Conservation (phyloP, 2,797 vertebrate genomes). For the Carduelis carduelis region DNA sequence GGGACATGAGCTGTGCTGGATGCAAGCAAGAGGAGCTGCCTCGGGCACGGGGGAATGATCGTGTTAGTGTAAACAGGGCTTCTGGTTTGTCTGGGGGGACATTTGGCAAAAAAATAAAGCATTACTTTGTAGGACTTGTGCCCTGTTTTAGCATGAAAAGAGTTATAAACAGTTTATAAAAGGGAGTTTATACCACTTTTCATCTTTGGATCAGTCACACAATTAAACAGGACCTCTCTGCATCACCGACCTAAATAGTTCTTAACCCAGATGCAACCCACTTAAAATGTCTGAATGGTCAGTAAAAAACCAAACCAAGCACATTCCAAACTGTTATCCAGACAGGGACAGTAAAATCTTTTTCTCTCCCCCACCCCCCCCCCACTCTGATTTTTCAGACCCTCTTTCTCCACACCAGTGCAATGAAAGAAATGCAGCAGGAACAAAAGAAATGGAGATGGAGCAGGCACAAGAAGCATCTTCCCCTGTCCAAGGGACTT, state of each 20-base stretch:
- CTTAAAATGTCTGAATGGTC: neutral
- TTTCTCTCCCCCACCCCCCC: neutral
- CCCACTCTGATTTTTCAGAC: neutral
- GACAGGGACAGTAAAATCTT: neutral
- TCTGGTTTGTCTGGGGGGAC: neutral
- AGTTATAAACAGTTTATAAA: neutral
- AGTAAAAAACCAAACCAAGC: neutral
- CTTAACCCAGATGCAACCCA: neutral
- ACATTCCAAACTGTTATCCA: rapidly evolving
- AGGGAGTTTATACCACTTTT: neutral
- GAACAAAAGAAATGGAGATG: neutral
- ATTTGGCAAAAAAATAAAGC: neutral
- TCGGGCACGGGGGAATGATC: neutral
- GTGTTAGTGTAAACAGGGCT: rapidly evolving
- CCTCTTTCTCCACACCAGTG: neutral
- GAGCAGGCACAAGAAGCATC: neutral
- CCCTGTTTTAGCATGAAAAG: neutral
- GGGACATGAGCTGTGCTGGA: neutral
- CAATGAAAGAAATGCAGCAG: rapidly evolving
- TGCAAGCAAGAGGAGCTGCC: neutral
- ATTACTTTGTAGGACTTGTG: neutral
- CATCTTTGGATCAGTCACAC: neutral
- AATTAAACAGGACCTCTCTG: neutral
- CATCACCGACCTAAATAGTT: neutral
- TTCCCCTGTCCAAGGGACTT: neutral